A percentile compares a stretch with the other conserved stretches of the same genome.
Conservation (phyloP, 2,113 vertebrate genomes). For the Pheucticus melanocephalus region DNA sequence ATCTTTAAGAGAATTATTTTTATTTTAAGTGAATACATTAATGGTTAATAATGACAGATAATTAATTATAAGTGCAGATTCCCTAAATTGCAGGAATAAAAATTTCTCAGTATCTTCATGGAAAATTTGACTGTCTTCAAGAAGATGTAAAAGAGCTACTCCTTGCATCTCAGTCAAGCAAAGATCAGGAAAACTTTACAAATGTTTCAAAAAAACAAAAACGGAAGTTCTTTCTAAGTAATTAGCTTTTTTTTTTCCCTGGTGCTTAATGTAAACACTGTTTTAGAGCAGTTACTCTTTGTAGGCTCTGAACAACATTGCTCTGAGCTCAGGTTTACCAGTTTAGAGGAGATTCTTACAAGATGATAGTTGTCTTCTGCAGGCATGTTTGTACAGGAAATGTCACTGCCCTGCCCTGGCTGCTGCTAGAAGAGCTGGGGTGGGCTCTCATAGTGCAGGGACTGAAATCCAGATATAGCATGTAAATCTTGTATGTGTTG, state of each 20-base stretch:
- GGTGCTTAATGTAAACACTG: not conserved
- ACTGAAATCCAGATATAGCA: not conserved
- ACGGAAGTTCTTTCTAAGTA: not conserved
- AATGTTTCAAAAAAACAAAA: not conserved
- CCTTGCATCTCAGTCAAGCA: not conserved
- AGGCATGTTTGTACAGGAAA: not conserved
- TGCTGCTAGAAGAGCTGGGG: not conserved
- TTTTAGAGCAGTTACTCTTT: not conserved
- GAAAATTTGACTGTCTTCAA: not conserved
- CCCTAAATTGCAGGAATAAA: not conserved
- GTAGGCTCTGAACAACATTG: not conserved
- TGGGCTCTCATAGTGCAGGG: not conserved
- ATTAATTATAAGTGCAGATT: not conserved
- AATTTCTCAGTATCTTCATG: not conserved
- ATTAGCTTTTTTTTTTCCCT: not conserved
- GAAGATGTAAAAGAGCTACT: not conserved
- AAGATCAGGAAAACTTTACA: not conserved
- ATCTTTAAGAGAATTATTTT: not conserved
- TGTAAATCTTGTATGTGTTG: rapidly evolving
- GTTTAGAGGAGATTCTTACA: rapidly evolving
- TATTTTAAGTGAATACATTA: not conserved
- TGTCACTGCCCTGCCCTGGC: not conserved
- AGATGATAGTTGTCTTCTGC: not conserved
- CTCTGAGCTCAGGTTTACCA: not conserved
- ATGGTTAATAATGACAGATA: not conserved